These are phyloP conservation scores for Drosophila infuscata DNA, from an alignment of 2,888 invertebrate genomes.

Conservation along the genomic window DNA sequence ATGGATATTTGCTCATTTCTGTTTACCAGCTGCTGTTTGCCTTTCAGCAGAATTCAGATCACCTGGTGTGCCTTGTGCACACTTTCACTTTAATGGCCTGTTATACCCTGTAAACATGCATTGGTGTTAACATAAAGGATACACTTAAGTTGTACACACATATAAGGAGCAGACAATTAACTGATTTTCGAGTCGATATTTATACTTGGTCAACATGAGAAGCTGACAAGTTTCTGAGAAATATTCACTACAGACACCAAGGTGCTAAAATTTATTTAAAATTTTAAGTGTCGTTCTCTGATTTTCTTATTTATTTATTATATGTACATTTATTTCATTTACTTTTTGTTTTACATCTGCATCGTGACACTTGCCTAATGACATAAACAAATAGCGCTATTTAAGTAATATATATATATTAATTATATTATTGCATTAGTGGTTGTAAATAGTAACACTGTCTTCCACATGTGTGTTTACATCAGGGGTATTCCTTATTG, in stretches of 20 bases:
- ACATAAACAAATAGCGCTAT: neutral
- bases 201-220: neutral
- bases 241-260: neutral
- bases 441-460: neutral
- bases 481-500: neutral
- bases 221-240: neutral
- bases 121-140: neutral
- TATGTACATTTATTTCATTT: neutral
- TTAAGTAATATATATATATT: neutral
- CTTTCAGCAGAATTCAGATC: constrained; percentile 30
- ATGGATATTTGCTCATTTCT: neutral
- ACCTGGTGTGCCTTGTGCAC: constrained; percentile 20
- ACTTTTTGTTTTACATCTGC: neutral
- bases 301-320: neutral
- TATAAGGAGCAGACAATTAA: neutral
- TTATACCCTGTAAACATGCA: constrained; percentile 13
- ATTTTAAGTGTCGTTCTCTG: neutral
- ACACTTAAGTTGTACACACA: neutral
- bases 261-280: neutral
- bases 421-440: too few relatives aligned
- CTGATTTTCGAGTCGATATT: neutral
- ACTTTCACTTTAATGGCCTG: constrained; percentile 41
- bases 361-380: neutral
- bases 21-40: constrained; percentile 35
- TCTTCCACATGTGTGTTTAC: too few relatives aligned